Evolutionary conservation across 2,113 vertebrate species (phyloP), one percentile per base, ranked within the genome.

Genomic region (Tauraco erythrolophus): DNA sequence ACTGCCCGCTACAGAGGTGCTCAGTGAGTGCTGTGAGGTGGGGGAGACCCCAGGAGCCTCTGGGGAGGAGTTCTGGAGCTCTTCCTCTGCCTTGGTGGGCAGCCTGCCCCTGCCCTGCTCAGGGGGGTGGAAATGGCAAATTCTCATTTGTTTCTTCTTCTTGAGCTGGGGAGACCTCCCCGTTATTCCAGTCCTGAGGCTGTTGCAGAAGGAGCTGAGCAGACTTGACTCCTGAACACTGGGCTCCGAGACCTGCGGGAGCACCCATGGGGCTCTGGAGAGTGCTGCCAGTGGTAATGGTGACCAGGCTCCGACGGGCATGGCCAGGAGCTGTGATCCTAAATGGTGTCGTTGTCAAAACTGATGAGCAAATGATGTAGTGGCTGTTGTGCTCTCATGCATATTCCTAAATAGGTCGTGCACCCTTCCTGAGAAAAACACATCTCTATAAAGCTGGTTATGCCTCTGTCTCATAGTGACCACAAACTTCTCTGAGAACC

Each of bases 211-310:
- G 46, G 62, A 62, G 54, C 39, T 80, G 60, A 86, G 62, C 62
- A 61, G 81, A 54, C 11, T 50, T 28, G 74, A 37, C 33, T 75
- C 39, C 22, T 85, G 66, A 35, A 15, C n/a, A 30, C 39, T 69
- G 19, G 6, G 33, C 58, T 87, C 4, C 0, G 7, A 45, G 85
- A 56, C 31, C 14, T 46, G 37, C 4, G 0, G 5, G 57, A 35
- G 62, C 17, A 17, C 0, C 41, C 12, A 0, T 27, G 41, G 7
- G 54, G 41, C 39, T 65, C 35, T 37, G n/a, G 9, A 54, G 28
- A 10, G 39, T 46, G 48, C 43, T 79, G 19, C 41, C 25, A 4
- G 39, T 69, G 66, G 51, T 69, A 17, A 10, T 21, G 60, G 76
- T 71, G 72, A 66, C 75, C 27, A 24, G 33, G 11, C 1, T 72